phyloP scores from a whole-genome alignment of 2,113 vertebrate genomes.

The Gambusia holbrooki region DNA sequence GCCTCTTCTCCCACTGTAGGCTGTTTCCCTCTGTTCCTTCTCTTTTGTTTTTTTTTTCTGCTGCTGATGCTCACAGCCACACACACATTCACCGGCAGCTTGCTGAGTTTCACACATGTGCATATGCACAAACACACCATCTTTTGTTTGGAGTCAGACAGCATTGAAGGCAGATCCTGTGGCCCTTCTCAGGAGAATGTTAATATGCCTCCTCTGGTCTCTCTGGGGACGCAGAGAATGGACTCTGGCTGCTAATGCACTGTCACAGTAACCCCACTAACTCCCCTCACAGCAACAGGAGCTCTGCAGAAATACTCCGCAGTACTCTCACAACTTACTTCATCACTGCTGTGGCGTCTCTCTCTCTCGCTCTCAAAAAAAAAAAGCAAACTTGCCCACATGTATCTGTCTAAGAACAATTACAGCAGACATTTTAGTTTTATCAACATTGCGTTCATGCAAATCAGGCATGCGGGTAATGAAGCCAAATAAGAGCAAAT shows the following conservation, averaged over 20 bases:
- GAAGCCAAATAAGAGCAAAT: not conserved
- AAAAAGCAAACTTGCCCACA: not conserved
- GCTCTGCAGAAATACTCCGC: slow-evolving; percentile 26
- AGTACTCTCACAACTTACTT: slow-evolving; percentile 14
- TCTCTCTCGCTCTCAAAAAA: not conserved
- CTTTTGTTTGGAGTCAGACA: slow-evolving; percentile 80
- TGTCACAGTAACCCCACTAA: slow-evolving; percentile 61
- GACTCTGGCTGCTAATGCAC: slow-evolving; percentile 75
- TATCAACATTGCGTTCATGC: not conserved
- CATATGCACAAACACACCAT: slow-evolving; percentile 49
- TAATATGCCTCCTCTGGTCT: slow-evolving; percentile 73
- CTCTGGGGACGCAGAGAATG: slow-evolving; percentile 69
- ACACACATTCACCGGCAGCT: slow-evolving; percentile 28
- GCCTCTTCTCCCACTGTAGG: slow-evolving; percentile 33
- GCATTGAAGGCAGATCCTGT: slow-evolving; percentile 78
- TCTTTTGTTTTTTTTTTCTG: slow-evolving; percentile 41
- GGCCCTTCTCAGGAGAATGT: slow-evolving; percentile 76
- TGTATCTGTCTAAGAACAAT: not conserved
- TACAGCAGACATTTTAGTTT: slow-evolving; percentile 6
- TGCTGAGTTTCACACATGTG: slow-evolving; percentile 25
- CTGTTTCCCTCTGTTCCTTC: slow-evolving; percentile 27
- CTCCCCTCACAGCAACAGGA: slow-evolving; percentile 45
- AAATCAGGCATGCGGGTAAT: not conserved
- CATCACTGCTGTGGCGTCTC: slow-evolving; percentile 3
- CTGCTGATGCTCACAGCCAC: slow-evolving; percentile 45